Percentiles rank a stretch among this genome's conserved stretches.
Evolutionary conservation across 1,140 invertebrate species (phyloP).

Genomic region (honey bee (Apis mellifera)): DNA sequence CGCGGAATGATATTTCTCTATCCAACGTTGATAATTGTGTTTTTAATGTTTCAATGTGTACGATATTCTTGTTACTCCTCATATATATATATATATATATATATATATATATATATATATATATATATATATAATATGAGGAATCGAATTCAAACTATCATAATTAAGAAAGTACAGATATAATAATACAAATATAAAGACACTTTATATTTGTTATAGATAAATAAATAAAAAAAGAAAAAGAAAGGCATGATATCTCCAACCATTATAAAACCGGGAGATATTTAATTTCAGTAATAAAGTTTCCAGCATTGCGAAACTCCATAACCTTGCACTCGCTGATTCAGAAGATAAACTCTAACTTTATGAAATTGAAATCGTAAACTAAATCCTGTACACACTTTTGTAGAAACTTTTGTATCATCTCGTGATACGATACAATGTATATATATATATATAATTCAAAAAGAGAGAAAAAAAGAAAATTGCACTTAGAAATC

Average conservation of each 20-base stretch:
- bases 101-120: no score
- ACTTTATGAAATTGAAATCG: background rate
- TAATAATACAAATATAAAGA: no score
- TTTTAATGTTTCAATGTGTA: no score
- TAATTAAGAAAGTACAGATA: no score
- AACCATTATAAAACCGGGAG: background rate
- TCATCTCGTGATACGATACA: background rate
- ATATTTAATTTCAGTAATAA: conserved; percentile 15
- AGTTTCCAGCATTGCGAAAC: background rate
- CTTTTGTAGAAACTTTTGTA: background rate
- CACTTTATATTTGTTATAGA: background rate
- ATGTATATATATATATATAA: no score
- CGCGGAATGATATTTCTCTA: no score
- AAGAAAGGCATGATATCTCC: no score
- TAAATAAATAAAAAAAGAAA: background rate
- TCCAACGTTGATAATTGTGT: no score
- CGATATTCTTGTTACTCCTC: no score
- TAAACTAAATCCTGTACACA: background rate
- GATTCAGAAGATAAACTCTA: background rate
- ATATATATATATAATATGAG: no score
- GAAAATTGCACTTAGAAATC: background rate
- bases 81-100: no score
- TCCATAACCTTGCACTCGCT: background rate
- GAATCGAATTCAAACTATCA: no score
- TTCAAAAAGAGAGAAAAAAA: background rate